These are phyloP conservation scores for Nyctereutes procyonoides DNA, from an alignment of 2,113 vertebrate species.

Conservation along the genomic window DNA sequence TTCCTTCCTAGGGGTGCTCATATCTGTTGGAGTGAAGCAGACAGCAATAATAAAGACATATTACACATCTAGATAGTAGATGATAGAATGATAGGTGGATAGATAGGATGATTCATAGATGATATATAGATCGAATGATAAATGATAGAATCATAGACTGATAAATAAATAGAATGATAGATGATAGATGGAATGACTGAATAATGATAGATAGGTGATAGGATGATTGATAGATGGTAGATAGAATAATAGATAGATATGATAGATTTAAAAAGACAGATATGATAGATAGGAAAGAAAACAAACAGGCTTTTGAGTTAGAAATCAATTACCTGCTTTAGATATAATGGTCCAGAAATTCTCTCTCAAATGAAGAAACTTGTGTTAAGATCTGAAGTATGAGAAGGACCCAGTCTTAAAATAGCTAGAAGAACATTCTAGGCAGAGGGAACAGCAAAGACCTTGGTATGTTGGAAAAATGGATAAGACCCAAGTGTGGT, in stretches of 20 bases:
- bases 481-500: background rate
- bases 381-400: background rate
- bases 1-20: background rate
- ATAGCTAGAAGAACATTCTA: background rate
- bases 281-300: background rate
- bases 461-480: background rate
- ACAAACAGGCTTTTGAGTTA: background rate
- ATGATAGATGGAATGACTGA: background rate
- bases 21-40: background rate
- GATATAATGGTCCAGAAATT: background rate
- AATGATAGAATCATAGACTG: too few relatives aligned
- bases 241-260: background rate
- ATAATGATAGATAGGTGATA: background rate
- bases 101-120: too few relatives aligned
- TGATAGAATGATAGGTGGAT: too few relatives aligned
- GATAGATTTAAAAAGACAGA: background rate
- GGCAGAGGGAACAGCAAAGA: background rate
- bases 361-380: background rate
- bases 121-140: too few relatives aligned
- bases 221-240: too few relatives aligned
- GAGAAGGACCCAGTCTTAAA: background rate
- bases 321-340: background rate
- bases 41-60: background rate
- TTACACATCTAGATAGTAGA: background rate
- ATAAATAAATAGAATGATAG: background rate